These are phyloP conservation scores for Crenuchus spilurus DNA, from an alignment of 2,797 vertebrate species.

Conservation along the genomic window DNA sequence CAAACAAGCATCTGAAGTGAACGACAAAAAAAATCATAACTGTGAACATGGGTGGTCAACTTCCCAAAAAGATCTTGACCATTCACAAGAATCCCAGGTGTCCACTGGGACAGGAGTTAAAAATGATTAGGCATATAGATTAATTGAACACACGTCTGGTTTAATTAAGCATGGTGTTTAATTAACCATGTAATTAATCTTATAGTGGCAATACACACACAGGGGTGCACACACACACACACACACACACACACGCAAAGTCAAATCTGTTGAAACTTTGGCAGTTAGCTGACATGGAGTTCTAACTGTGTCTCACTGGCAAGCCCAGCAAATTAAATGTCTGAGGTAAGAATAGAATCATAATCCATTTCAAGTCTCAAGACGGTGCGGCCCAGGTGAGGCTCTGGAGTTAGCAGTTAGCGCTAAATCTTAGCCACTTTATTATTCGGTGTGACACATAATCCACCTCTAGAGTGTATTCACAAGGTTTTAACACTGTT, in stretches of 20 bases:
- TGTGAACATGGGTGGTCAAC: conserved; percentile 26
- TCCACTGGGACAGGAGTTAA: conserved; percentile 65
- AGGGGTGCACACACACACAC: conserved; percentile 38
- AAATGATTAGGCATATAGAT: conserved; percentile 83
- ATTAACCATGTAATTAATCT: conserved; percentile 86
- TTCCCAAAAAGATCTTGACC: conserved; percentile 36
- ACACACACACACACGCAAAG: conserved; percentile 35
- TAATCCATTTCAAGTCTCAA: conserved; percentile 68
- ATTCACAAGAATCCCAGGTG: conserved; percentile 47
- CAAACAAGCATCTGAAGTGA: conserved; percentile 28
- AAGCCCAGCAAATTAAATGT: conserved; percentile 51
- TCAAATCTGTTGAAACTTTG: conserved; percentile 68
- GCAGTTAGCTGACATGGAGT: conserved; percentile 64
- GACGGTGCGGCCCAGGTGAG: conserved; percentile 58
- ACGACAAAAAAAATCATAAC: conserved; percentile 11
- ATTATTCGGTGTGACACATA: conserved; percentile 38
- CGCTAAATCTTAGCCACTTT: conserved; percentile 39
- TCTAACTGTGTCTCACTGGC: conserved; percentile 54
- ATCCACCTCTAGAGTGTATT: conserved; percentile 46
- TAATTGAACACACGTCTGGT: conserved; percentile 84
- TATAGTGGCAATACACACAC: conserved; percentile 74
- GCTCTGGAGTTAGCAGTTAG: conserved; percentile 10
- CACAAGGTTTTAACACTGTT: conserved; percentile 46
- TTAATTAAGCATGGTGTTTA: conserved; percentile 84
- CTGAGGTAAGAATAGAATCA: conserved; percentile 62